phyloP scores from a whole-genome alignment of 1,140 invertebrate species.

The Aphelinus certus region DNA sequence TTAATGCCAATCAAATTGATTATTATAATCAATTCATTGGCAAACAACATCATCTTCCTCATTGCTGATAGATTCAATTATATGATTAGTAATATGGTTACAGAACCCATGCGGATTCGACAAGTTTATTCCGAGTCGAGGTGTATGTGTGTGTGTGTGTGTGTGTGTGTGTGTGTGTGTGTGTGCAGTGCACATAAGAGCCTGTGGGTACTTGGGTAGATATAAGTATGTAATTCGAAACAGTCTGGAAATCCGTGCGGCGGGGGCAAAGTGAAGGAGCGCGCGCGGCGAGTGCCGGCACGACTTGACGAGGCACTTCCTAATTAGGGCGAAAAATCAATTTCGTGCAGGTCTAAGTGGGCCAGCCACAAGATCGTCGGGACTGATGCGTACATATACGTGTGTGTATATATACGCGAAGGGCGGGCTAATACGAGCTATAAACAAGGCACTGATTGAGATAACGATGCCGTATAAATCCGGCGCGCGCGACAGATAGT shows the following conservation, averaged over 20 bases:
- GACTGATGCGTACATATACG: not conserved
- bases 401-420: not conserved
- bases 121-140: too few species aligned
- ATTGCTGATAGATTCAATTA: too few species aligned
- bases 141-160: too few species aligned
- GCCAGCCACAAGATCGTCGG: not conserved
- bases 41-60: too few species aligned
- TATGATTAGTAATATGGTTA: too few species aligned
- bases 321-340: conserved; percentile 31
- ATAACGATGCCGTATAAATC: conserved; percentile 17
- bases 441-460: conserved; percentile 1
- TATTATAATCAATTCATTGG: too few species aligned
- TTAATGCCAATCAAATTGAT: too few species aligned
- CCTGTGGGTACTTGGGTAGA: too few species aligned
- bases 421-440: conserved; percentile 1
- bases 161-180: too few species aligned
- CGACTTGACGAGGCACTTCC: conserved; percentile 13
- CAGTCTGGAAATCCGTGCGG: not conserved
- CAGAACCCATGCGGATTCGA: too few species aligned
- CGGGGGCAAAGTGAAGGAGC: not conserved
- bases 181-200: too few species aligned
- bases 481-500: not conserved
- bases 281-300: not conserved
- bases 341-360: not conserved
- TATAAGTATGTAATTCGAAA: too few species aligned